These are phyloP conservation scores for Mesorhabditis sp. DNA, from an alignment of 2,888 invertebrate genomes.

Conservation along the genomic window DNA sequence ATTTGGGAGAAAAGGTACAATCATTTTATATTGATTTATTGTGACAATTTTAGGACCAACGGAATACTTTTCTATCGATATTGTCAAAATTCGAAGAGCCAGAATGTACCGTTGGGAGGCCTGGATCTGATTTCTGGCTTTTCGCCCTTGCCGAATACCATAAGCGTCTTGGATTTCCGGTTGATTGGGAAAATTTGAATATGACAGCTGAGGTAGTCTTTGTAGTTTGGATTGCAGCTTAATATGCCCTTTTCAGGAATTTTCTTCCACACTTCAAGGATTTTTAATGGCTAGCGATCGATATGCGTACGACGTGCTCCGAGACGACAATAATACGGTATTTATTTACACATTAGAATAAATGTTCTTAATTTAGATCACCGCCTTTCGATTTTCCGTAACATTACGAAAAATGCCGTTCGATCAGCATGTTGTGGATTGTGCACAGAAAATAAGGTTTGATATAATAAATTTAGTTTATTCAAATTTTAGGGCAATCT, in stretches of 20 bases:
- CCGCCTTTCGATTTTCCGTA: slow-evolving; percentile 40
- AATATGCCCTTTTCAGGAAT: slow-evolving; percentile 23
- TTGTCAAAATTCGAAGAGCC: neutral
- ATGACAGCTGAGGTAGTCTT: slow-evolving; percentile 32
- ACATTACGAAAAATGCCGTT: slow-evolving; percentile 26
- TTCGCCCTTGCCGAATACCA: slow-evolving; percentile 41
- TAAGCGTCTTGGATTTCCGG: slow-evolving; percentile 37
- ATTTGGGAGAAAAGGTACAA: slow-evolving; percentile 25
- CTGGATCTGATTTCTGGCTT: slow-evolving; percentile 45
- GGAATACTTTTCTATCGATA: neutral
- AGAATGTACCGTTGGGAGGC: slow-evolving; percentile 4
- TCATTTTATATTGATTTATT: neutral
- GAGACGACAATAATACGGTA: slow-evolving; percentile 13
- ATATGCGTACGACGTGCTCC: slow-evolving; percentile 40
- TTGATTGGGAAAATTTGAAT: slow-evolving; percentile 23
- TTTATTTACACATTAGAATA: neutral
- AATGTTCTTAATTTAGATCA: neutral
- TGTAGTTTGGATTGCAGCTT: neutral
- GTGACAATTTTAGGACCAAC: neutral
- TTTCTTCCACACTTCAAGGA: slow-evolving; percentile 29
- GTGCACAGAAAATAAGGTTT: slow-evolving; percentile 6
- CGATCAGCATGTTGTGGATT: neutral
- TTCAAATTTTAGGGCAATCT: slow-evolving; percentile 23
- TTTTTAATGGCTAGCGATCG: slow-evolving; percentile 43
- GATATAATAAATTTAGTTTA: neutral